Conservation (phyloP, 2,113 vertebrate species). For the Rhabdomys dilectus region DNA sequence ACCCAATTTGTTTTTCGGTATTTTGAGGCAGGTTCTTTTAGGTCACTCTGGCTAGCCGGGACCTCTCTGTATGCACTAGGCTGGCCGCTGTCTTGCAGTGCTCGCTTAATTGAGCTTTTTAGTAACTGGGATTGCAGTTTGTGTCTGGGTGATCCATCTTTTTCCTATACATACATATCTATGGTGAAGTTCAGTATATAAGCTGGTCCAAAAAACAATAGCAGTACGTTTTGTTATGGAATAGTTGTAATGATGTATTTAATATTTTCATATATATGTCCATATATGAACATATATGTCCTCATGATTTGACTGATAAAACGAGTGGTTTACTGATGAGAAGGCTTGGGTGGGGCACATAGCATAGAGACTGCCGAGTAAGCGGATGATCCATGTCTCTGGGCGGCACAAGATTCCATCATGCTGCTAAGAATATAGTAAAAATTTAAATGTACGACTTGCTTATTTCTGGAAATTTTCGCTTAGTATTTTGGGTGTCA, state of each 20-base stretch:
- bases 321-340: not conserved
- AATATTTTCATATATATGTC: not conserved
- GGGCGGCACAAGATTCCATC: not conserved
- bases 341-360: not conserved
- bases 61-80: not conserved
- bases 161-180: not conserved
- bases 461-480: not conserved
- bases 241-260: not conserved
- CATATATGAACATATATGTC: no score
- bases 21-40: not conserved
- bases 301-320: not conserved
- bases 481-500: not conserved
- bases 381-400: not conserved
- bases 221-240: not conserved
- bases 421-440: no score
- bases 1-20: not conserved
- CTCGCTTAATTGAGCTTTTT: no score
- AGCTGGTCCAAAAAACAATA: not conserved
- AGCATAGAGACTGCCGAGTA: not conserved
- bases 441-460: not conserved
- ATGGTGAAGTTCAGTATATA: not conserved
- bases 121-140: not conserved
- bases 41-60: no score
- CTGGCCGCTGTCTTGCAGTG: not conserved
- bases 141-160: not conserved